Evolutionary conservation across 2,888 invertebrate genomes (phyloP), one percentile per base, ranked within the genome.

Genomic region (Periphyllus acericola): DNA sequence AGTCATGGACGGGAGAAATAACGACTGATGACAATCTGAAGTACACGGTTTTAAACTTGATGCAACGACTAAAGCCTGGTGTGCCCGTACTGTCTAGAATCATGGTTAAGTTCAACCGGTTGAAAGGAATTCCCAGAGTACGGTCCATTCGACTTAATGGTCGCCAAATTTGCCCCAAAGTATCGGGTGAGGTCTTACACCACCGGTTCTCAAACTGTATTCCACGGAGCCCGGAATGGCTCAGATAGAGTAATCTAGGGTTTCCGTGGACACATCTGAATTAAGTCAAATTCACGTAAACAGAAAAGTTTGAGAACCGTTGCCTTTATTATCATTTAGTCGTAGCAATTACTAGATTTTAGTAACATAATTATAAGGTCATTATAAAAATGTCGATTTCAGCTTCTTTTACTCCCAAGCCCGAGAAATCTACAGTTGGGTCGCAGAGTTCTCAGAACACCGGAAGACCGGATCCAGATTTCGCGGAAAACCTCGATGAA

Each of bases 1-100:
- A 94, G 94, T 93, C 93, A 90, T 93, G 93, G 93, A 92, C 94
- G 81, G 94, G 94, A 0, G 93, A 94, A 89, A 93, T 94, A 0
- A 92, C 93, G 19, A 93, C 94, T 0, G 91, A 92, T 75, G 93
- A 94, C 91, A 94, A 94, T 91, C 92, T 92, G 46, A 93, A 93
- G 90, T 94, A 93, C 91, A 93, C 93, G 89, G 92, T 94, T 60
- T 93, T 93, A 89, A 94, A 94, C 90, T 92, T 93, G 0, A 93
- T 93, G 76, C 93, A 93, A 92, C 93, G 92, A 89, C 92, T 94
- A 52, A 92, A 92, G 87, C 93, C 94, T 0, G 94, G 93, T 0
- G 93, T 93, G 2, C 93, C 94, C 0, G 92, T 93, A 0, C 91
- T 93, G 0, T 92, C 94, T 19, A 91, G 93, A 4, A 94, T 94